A percentile compares a stretch with the other conserved stretches of the same genome.
These are phyloP conservation scores for Polylopha cassiicola DNA, from an alignment of 2,888 invertebrate species.

Conservation along the genomic window DNA sequence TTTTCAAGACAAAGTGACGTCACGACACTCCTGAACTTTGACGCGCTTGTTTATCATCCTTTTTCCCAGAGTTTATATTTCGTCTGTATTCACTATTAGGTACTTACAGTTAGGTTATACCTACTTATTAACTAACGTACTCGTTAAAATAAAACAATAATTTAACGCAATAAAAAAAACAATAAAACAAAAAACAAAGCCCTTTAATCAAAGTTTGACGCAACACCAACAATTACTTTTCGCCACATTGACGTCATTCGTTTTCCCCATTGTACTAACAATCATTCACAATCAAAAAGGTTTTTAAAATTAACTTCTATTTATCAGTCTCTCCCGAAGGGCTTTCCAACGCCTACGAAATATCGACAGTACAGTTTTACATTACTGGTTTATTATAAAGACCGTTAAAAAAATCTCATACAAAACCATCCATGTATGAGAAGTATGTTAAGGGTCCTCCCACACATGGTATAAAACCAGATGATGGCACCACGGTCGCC, in stretches of 20 bases:
- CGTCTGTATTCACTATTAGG: too few relatives aligned
- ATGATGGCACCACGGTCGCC: constrained; percentile 42
- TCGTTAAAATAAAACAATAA: not conserved
- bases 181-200: too few relatives aligned
- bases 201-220: not conserved
- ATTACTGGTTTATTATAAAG: constrained; percentile 25
- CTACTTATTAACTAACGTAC: too few relatives aligned
- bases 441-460: constrained; percentile 33
- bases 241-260: constrained; percentile 9
- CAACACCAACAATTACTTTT: too few relatives aligned
- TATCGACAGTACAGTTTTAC: constrained; percentile 21
- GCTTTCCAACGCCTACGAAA: constrained; percentile 29
- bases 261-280: constrained; percentile 8
- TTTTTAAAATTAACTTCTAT: constrained; percentile 24
- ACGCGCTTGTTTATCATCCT: too few relatives aligned
- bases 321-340: constrained; percentile 27
- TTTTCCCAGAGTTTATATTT: too few relatives aligned
- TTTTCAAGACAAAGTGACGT: too few relatives aligned
- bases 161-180: not conserved
- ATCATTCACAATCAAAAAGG: constrained; percentile 11
- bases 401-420: constrained; percentile 8
- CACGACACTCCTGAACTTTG: too few relatives aligned
- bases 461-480: constrained; percentile 36
- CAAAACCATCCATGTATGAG: constrained; percentile 21
- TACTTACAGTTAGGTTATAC: too few relatives aligned